A percentile compares a stretch with the other conserved stretches of the same genome.
Evolutionary conservation across 1,140 invertebrate genomes (phyloP).

Genomic region (Coelopa frigida): DNA sequence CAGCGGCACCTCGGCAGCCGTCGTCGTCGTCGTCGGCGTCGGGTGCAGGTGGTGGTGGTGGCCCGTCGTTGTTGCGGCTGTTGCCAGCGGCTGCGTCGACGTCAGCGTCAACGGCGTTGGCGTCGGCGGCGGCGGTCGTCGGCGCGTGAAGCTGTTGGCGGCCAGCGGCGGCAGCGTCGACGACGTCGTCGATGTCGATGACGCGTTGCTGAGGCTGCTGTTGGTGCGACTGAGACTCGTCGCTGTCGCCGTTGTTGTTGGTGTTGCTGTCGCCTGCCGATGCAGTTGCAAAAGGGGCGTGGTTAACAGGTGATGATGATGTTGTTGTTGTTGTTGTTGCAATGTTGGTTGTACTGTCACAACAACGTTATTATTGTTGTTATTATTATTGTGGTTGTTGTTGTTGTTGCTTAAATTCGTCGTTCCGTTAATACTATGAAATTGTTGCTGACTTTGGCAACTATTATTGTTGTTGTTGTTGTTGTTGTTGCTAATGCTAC

Average conservation of each 20-base stretch:
- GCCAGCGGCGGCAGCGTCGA: conserved; percentile 43
- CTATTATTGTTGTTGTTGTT: background rate
- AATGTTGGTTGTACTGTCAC: conserved; percentile 23
- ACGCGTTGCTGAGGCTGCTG: conserved; percentile 30
- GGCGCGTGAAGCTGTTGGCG: conserved; percentile 39
- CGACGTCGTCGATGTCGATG: conserved; percentile 35
- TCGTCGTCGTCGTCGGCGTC: conserved; percentile 3
- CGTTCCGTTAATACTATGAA: conserved; percentile 9
- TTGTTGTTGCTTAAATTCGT: conserved; percentile 14
- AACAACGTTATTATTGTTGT: conserved; percentile 12
- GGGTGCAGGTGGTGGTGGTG: conserved; percentile 10
- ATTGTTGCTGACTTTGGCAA: conserved; percentile 10
- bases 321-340: conserved; percentile 27
- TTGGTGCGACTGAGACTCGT: conserved; percentile 27
- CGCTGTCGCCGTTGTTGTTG: conserved; percentile 11
- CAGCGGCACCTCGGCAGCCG: conserved; percentile 11
- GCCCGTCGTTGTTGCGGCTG: conserved; percentile 39
- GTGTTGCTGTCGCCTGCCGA: too few relatives aligned
- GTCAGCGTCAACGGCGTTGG: conserved; percentile 24
- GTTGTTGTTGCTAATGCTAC: conserved; percentile 14
- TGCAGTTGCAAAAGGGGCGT: too few relatives aligned
- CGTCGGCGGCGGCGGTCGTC: conserved; percentile 39
- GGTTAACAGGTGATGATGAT: conserved; percentile 8
- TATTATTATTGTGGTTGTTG: conserved; percentile 12
- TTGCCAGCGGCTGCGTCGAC: conserved; percentile 21